These are phyloP conservation scores for Myotis vivesi DNA, from an alignment of 2,797 vertebrate species.

Conservation along the genomic window DNA sequence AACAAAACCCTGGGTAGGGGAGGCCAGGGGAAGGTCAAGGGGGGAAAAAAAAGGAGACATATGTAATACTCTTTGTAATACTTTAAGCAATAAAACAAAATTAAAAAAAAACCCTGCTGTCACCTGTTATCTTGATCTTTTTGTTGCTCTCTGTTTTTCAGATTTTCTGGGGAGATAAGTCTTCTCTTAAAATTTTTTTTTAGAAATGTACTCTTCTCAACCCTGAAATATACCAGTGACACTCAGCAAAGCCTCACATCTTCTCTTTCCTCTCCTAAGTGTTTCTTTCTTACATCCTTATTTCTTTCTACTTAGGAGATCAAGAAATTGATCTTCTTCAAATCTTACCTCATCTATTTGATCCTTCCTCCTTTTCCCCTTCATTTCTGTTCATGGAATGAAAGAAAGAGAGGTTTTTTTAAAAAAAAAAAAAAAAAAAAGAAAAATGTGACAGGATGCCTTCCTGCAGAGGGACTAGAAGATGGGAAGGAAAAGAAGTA, in stretches of 20 bases:
- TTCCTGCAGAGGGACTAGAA: background rate
- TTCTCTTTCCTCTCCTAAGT: background rate
- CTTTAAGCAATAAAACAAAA: too few species aligned
- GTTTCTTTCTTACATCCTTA: background rate
- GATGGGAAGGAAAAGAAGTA: background rate
- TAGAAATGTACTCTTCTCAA: background rate
- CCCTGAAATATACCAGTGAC: accelerated
- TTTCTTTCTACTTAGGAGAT: background rate
- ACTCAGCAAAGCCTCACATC: background rate
- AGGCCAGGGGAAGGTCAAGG: too few species aligned
- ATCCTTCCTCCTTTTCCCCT: too few species aligned
- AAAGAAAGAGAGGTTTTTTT: background rate
- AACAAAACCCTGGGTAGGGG: background rate
- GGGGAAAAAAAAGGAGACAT: too few species aligned
- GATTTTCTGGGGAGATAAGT: background rate
- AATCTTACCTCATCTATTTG: background rate
- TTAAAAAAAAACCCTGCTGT: background rate
- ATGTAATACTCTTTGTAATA: too few species aligned
- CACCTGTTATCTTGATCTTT: background rate
- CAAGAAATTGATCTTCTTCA: background rate
- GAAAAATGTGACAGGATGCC: background rate
- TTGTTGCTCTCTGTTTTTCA: background rate
- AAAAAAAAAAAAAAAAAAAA: background rate
- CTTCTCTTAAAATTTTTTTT: background rate
- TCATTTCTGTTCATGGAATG: background rate